phyloP scores from a whole-genome alignment of 2,113 vertebrate genomes.

The Crotalus viridis region DNA sequence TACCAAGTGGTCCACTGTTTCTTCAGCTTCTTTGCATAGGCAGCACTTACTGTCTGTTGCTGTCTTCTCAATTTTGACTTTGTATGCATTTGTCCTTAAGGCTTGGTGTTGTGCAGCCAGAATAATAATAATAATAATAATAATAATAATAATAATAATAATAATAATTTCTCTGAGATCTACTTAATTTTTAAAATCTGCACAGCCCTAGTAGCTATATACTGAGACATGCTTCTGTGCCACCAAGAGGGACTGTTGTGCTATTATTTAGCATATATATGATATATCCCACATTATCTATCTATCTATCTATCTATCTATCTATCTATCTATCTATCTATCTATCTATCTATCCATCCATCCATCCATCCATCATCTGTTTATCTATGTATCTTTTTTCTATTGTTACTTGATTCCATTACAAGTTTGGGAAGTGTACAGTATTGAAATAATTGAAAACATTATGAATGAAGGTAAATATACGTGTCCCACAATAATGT shows the following conservation, averaged over 20 bases:
- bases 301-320: background rate
- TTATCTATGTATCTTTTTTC: background rate
- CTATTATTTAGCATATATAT: background rate
- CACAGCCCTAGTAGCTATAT: background rate
- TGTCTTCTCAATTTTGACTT: no score
- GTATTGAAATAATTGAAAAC: background rate
- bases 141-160: no score
- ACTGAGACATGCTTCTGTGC: background rate
- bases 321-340: background rate
- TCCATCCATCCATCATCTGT: background rate
- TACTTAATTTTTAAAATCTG: background rate
- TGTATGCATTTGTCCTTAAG: no score
- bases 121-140: no score
- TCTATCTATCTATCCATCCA: no score
- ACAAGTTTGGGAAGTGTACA: background rate
- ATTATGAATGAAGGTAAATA: background rate
- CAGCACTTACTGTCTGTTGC: no score
- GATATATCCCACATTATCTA: background rate
- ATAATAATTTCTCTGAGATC: background rate
- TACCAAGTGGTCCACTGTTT: no score
- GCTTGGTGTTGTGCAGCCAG: no score
- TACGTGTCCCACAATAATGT: background rate
- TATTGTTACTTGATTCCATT: background rate
- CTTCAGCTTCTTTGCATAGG: no score
- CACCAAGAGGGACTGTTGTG: background rate